phyloP scores from a whole-genome alignment of 2,888 invertebrate genomes.

The Cryptus viduatorius region DNA sequence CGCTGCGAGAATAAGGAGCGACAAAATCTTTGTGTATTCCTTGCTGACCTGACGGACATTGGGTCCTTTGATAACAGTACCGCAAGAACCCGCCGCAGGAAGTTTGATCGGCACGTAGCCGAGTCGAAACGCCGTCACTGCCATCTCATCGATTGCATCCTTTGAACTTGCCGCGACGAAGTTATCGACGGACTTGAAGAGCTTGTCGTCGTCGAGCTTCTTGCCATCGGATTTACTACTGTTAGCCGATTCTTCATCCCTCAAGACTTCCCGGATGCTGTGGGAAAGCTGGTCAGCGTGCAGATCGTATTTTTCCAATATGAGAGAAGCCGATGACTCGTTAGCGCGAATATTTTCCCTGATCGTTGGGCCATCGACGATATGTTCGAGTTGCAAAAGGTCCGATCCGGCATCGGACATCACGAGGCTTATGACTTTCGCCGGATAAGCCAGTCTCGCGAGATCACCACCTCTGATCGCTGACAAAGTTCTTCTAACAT shows the following conservation, averaged over 20 bases:
- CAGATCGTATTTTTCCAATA: conserved; percentile 85
- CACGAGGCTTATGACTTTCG: conserved; percentile 86
- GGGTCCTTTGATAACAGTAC: conserved; percentile 1
- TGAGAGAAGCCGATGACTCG: conserved; percentile 80
- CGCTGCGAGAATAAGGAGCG: conserved; percentile 76
- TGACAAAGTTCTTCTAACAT: conserved; percentile 88
- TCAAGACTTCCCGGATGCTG: conserved; percentile 73
- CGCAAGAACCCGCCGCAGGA: conserved; percentile 62
- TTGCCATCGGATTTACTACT: neutral
- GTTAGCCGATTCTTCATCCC: conserved; percentile 49
- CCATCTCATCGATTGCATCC: conserved; percentile 77
- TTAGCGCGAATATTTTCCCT: conserved; percentile 57
- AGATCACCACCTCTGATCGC: conserved; percentile 88
- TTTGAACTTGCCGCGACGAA: conserved; percentile 74
- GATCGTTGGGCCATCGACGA: conserved; percentile 88
- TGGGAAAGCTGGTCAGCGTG: conserved; percentile 79
- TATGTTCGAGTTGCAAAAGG: conserved; percentile 81
- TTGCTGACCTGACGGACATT: conserved; percentile 68
- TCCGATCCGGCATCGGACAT: conserved; percentile 89
- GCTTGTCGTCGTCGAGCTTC: conserved; percentile 66
- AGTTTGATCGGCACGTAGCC: conserved; percentile 77
- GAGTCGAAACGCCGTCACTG: conserved; percentile 67
- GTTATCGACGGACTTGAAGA: conserved; percentile 75
- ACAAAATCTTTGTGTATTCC: conserved; percentile 76
- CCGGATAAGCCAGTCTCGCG: conserved; percentile 82